Evolutionary conservation across 2,113 vertebrate species (phyloP).

Genomic region (Caretta caretta): DNA sequence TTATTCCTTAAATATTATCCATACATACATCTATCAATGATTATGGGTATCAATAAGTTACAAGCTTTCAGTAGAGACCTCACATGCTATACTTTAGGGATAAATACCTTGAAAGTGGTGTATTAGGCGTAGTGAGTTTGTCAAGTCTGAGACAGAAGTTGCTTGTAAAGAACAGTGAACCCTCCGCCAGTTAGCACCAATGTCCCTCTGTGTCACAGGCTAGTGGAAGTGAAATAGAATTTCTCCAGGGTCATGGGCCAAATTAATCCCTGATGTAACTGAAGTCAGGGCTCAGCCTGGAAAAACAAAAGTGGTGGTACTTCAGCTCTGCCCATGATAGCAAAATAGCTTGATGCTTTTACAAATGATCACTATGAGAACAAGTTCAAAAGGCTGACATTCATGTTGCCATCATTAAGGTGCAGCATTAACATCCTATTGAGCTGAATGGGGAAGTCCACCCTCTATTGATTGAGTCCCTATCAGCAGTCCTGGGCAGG

Average conservation of each 20-base stretch:
- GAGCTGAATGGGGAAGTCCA: constrained; percentile 29
- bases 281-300: neutral
- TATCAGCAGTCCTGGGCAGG: neutral
- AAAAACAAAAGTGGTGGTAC: neutral
- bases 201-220: neutral
- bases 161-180: too few species aligned
- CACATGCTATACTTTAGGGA: neutral
- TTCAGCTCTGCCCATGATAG: neutral
- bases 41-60: neutral
- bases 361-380: neutral
- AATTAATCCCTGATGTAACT: neutral
- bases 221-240: neutral
- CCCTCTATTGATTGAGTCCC: constrained; percentile 29
- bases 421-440: constrained; percentile 26
- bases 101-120: neutral
- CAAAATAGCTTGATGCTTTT: neutral
- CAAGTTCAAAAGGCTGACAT: neutral
- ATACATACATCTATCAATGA: neutral
- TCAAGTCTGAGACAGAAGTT: too few species aligned
- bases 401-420: neutral
- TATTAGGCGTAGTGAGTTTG: too few species aligned
- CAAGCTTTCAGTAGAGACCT: neutral
- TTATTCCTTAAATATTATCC: neutral
- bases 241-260: neutral
- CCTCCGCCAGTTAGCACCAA: too few species aligned